Conservation (phyloP, 1,140 invertebrate species). For the Globodera rostochiensis region DNA sequence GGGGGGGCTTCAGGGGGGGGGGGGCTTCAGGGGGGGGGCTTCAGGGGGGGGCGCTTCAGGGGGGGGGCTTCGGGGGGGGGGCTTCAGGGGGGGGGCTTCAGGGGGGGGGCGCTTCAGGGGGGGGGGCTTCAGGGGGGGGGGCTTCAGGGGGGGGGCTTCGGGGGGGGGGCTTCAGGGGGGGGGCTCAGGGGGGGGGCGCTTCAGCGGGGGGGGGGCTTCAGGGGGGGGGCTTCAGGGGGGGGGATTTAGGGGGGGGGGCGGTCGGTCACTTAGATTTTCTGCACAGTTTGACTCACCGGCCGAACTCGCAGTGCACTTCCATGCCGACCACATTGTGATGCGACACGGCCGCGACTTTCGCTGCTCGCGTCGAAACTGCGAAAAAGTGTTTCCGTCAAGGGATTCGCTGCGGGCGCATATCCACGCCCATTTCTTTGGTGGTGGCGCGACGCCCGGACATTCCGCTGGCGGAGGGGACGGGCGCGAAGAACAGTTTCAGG, state of each 20-base stretch:
- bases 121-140: neutral
- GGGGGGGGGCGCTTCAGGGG: neutral
- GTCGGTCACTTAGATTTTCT: neutral
- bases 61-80: too few species aligned
- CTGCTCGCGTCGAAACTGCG: constrained; percentile 48
- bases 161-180: too few species aligned
- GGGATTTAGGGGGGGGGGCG: neutral
- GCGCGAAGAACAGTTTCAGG: constrained; percentile 22
- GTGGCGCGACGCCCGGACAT: constrained; percentile 34
- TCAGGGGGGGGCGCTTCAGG: too few species aligned
- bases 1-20: neutral
- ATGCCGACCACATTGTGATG: constrained; percentile 49
- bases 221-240: too few species aligned
- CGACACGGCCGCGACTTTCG: constrained; percentile 49
- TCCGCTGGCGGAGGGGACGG: neutral
- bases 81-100: too few species aligned
- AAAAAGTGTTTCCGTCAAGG: constrained; percentile 49
- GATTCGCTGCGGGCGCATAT: constrained; percentile 44
- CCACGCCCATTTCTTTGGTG: constrained; percentile 45
- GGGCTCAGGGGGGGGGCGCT: too few species aligned
- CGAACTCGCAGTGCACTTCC: constrained; percentile 48
- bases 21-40: neutral
- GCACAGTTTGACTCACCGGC: constrained; percentile 36
- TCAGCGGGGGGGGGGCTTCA: too few species aligned
- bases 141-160: neutral